phyloP scores from a whole-genome alignment of 2,888 invertebrate species.

The Ethmia dodecea region DNA sequence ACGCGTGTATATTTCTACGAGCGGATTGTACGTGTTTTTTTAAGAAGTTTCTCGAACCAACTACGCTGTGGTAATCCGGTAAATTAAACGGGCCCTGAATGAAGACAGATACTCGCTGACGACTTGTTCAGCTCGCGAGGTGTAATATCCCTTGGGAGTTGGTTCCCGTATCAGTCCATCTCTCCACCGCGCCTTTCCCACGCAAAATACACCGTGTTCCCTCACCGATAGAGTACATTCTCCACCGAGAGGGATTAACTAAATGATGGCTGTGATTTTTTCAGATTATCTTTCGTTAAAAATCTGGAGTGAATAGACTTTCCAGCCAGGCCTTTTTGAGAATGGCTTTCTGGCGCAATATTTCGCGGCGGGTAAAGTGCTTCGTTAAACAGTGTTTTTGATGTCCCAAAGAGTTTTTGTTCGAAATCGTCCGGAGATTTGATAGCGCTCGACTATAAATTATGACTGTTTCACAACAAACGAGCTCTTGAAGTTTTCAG shows the following conservation, averaged over 20 bases:
- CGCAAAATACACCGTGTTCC: background rate
- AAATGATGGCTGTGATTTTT: constrained; percentile 14
- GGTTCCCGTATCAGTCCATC: background rate
- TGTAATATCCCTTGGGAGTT: constrained; percentile 9
- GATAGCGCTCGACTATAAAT: too few relatives aligned
- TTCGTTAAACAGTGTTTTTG: too few relatives aligned
- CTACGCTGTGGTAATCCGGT: constrained; percentile 6
- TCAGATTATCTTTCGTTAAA: constrained; percentile 17
- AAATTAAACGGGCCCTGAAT: constrained; percentile 8
- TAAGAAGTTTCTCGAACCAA: too few relatives aligned
- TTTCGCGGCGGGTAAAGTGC: too few relatives aligned
- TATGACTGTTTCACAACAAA: too few relatives aligned
- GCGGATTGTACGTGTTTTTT: too few relatives aligned
- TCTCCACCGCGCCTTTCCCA: background rate
- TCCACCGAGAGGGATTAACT: constrained; percentile 3
- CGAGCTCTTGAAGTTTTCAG: too few relatives aligned
- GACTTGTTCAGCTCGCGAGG: constrained; percentile 7
- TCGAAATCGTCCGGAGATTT: too few relatives aligned
- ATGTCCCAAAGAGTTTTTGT: too few relatives aligned
- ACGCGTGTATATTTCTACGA: too few relatives aligned
- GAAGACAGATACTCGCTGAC: constrained; percentile 7
- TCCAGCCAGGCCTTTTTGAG: constrained; percentile 4
- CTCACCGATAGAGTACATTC: background rate
- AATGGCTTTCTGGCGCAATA: constrained; percentile 4
- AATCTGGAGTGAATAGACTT: constrained; percentile 15